Base-by-base conservation (phyloP, 35 echinoderm and acorn worm genomes). In the Ophiothrix spiculata region DNA sequence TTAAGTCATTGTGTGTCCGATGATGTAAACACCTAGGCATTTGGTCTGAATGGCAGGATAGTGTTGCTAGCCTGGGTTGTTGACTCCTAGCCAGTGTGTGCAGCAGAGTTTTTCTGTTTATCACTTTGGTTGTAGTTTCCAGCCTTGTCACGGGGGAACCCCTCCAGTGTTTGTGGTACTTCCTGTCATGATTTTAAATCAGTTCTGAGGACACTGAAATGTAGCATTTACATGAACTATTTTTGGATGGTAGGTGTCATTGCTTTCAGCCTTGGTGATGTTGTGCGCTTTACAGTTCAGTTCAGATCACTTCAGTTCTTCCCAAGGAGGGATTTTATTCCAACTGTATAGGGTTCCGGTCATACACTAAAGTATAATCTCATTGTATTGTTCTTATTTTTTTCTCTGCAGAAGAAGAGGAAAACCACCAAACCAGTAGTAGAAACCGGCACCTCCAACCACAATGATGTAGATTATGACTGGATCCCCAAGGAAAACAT, bases 401-500 rank as follows among this genome's bases (percentile, higher is more conserved):
- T 15, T 56, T 29, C 37, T 86, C 74, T 86, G 31, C 39, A 92
- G 79, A 86, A 97, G 80, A 85, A 94, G 84, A 88, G 86, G 74
- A 99, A 93, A 84, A 38, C 89, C 79, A 36, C 86, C 11, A 93
- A 92, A 56, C 79, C 76, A 79, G 82, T 81, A 32, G 92, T 99
- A 25, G 96, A 99, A 56, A 99, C 92, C 39, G 96, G 92, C 21
- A 94, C 92, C 40, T 87, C 86, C 75, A 94, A 90, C 81, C 89
- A 99, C 82, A 83, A 81, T 76, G 96, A 88, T 77, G 89, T 99
- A 80, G 96, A 99, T 86, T 94, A 89, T 37, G 92, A 91, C 54
- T 99, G 96, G 96, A 99, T 99, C 69, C 96, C 96, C 84, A 94
- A 79, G 85, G 91, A 79, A 89, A 94, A 76, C 79, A 91, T 84